Evolutionary conservation across 2,797 vertebrate species (phyloP), one percentile per base, ranked within the genome.

Genomic region (Phoeniculus purpureus): DNA sequence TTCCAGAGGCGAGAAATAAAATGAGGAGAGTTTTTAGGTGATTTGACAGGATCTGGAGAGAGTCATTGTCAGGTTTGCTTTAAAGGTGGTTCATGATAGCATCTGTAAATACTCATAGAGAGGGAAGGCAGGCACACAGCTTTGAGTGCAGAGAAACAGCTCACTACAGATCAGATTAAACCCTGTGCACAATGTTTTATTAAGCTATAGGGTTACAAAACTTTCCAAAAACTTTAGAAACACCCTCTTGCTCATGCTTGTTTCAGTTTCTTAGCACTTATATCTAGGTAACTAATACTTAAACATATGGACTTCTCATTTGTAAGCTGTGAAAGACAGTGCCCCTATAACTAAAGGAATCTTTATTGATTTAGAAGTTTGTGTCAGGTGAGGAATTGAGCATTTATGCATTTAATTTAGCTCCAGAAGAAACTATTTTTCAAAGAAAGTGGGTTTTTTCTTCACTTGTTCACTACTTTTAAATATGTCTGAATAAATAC

Each of bases 11-110:
- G 7, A 89, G 34, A 82, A 80, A 85, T 82, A 94, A 91, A 89
- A 92, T 81, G 37, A 77, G 64, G 43, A 47, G 65, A 91, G 56
- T 51, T 84, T 93, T 74, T 83, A 89, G 80, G 75, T 88, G 65
- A 85, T 92, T 90, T 91, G 90, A 83, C 72, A 91, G 65, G 51
- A 79, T 84, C 64, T 65, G 82, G 68, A 89, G 68, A 89, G 77
- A 88, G 78, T 80, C 54, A 34, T n/a, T 86, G 81, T 73, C 89
- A 94, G 50, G 40, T 82, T 84, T 82, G 31, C 61, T 85, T 80
- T 72, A 86, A 81, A 86, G 19, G 74, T 51, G 43, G 54, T 13
- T 10, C 55, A 68, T 5, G 16, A 60, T 23, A 79, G 52, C 0
- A 3, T 80, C 52, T 78, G 74, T 66, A 90, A 95, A 81, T 77